phyloP scores from a whole-genome alignment of 2,888 invertebrate genomes.

The Cosmopolites sordidus region DNA sequence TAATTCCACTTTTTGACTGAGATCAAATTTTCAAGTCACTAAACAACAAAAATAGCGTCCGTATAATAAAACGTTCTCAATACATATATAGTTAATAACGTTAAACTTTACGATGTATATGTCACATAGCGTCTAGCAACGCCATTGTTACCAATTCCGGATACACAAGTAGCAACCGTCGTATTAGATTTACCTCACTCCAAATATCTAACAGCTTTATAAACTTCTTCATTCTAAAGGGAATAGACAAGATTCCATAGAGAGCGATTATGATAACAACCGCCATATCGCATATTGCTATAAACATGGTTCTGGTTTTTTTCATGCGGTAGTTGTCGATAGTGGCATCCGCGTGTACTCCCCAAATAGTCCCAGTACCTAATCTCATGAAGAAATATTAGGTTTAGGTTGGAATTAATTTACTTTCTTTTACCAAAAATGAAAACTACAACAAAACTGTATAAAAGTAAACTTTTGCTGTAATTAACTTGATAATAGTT shows the following conservation, averaged over 20 bases:
- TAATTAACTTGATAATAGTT: constrained; percentile 28
- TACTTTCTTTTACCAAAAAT: constrained; percentile 29
- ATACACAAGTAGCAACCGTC: too few species aligned
- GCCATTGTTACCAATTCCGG: too few species aligned
- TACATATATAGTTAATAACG: too few species aligned
- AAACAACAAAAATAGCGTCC: too few species aligned
- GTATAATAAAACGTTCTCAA: too few species aligned
- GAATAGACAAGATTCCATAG: constrained; percentile 29
- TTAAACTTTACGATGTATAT: too few species aligned
- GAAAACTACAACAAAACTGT: constrained; percentile 31
- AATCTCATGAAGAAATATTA: too few species aligned
- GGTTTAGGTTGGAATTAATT: too few species aligned
- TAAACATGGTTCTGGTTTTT: constrained; percentile 29
- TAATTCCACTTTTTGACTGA: too few species aligned
- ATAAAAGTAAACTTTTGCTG: constrained; percentile 28
- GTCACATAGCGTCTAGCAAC: too few species aligned
- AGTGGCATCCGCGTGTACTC: constrained; percentile 28
- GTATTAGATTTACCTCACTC: constrained; percentile 30
- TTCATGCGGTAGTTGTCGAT: constrained; percentile 33
- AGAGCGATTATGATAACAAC: constrained; percentile 30
- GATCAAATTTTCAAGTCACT: too few species aligned
- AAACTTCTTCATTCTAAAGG: constrained; percentile 31
- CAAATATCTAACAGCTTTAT: constrained; percentile 29
- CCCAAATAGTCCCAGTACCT: constrained; percentile 30
- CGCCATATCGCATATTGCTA: constrained; percentile 33